Evolutionary conservation across 2,888 invertebrate species (phyloP).

Genomic region (Hydropsyche betteni): DNA sequence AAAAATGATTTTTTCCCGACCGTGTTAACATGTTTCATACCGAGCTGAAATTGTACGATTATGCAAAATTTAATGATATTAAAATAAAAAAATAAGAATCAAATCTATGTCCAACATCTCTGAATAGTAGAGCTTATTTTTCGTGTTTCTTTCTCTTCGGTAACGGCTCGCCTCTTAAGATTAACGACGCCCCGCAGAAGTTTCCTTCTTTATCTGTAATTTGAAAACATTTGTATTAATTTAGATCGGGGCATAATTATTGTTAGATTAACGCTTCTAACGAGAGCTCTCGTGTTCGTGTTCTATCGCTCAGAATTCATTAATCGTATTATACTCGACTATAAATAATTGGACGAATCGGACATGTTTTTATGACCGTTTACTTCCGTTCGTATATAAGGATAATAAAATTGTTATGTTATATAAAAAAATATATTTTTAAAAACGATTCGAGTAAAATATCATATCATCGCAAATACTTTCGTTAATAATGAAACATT

Average conservation of each 20-base stretch:
- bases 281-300: slow-evolving; percentile 13
- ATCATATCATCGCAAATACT: not conserved
- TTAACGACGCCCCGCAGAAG: slow-evolving; percentile 25
- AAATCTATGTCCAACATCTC: no score
- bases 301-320: slow-evolving; percentile 19
- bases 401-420: no score
- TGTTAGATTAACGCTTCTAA: slow-evolving; percentile 23
- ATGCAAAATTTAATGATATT: slow-evolving; percentile 14
- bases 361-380: not conserved
- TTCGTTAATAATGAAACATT: slow-evolving; percentile 45
- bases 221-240: slow-evolving; percentile 32
- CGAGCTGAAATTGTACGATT: slow-evolving; percentile 12
- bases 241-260: slow-evolving; percentile 22
- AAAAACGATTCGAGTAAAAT: no score
- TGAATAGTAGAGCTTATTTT: no score
- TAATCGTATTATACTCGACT: not conserved
- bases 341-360: not conserved
- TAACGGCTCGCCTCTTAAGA: slow-evolving; percentile 4
- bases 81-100: not conserved
- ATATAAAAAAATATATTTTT: no score
- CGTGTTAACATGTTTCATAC: slow-evolving; percentile 5
- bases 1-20: slow-evolving; percentile 2
- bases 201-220: slow-evolving; percentile 28
- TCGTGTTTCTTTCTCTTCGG: not conserved
- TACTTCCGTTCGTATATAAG: not conserved